A percentile compares a stretch with the other conserved stretches of the same genome.
Evolutionary conservation across 2,113 vertebrate species (phyloP).

Genomic region (Chelonoidis abingdonii): DNA sequence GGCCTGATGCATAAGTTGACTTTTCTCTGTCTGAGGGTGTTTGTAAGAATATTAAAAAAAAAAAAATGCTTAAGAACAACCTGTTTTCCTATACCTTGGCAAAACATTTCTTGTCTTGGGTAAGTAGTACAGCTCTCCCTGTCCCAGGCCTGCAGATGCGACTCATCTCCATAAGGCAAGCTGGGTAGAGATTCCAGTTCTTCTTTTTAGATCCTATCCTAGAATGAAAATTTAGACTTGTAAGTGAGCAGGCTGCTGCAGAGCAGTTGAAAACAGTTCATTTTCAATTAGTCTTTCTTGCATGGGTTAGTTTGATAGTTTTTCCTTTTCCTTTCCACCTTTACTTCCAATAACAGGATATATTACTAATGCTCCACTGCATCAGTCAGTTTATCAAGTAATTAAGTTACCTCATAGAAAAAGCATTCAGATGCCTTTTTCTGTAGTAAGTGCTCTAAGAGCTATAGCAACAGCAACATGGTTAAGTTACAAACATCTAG

Average conservation of each 20-base stretch:
- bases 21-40: neutral
- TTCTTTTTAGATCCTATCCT: slow-evolving; percentile 97
- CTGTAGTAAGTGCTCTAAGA: neutral
- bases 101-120: slow-evolving; percentile 98
- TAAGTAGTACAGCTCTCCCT: slow-evolving; percentile 92
- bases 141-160: slow-evolving; percentile 90
- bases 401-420: neutral
- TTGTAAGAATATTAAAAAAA: neutral
- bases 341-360: accelerated
- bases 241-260: neutral
- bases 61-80: neutral
- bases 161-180: slow-evolving; percentile 93
- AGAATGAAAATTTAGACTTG: neutral
- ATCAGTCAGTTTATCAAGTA: neutral
- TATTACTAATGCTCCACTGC: accelerated
- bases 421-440: neutral
- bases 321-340: neutral
- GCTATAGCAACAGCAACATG: neutral
- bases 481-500: neutral
- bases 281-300: neutral
- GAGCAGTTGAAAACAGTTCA: accelerated
- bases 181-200: slow-evolving; percentile 97
- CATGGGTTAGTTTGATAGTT: accelerated
- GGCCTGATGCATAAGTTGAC: neutral
- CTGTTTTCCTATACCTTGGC: slow-evolving; percentile 83